Evolutionary conservation across 2,888 invertebrate species (phyloP), one percentile per base, ranked within the genome.

Genomic region (Ganaspis brasiliensis): DNA sequence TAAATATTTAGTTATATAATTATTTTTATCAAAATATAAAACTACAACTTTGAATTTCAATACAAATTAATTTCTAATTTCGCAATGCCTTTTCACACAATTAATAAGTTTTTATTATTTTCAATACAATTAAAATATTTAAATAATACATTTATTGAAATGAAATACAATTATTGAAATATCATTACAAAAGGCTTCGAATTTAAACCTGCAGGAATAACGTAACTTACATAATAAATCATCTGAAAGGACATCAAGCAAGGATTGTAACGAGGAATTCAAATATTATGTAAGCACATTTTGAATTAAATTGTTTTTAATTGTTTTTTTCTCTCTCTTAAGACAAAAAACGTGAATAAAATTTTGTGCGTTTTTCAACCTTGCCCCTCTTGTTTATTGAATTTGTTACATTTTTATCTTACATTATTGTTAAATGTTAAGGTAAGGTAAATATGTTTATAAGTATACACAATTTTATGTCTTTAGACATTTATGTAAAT

Each of bases 181-280:
- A 12, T 40, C 9, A 19, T 61, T 9, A 31, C 19, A n/a, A 67
- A 67, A 67, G 14, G n/a, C n/a, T 21, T 24, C 24, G 26, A 45
- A 67, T 67, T 67, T 67, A 49, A 67, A 67, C 67, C 67, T 45
- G 21, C 67, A 67, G 67, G 67, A 67, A 67, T 67, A 67, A 67
- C 67, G 67, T 67, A 67, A 67, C 67, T 67, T 67, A 67, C 67
- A 67, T 67, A 67, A 67, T 67, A 67, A 67, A 67, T 24, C 67
- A 67, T 67, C 67, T 67, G 45, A 67, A 67, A 67, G 67, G 67
- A 24, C 67, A 67, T 24, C 67, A 67, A 26, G 67, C 67, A 3
- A 67, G 67, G 67, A 67, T 67, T 49, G 67, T 67, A 67, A 67
- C 40, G 67, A 67, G 67, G 67, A 67, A 67, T 67, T 67, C 45